Conservation (phyloP, 64 coral and sea anemone species). For the Platygyra sinensis region DNA sequence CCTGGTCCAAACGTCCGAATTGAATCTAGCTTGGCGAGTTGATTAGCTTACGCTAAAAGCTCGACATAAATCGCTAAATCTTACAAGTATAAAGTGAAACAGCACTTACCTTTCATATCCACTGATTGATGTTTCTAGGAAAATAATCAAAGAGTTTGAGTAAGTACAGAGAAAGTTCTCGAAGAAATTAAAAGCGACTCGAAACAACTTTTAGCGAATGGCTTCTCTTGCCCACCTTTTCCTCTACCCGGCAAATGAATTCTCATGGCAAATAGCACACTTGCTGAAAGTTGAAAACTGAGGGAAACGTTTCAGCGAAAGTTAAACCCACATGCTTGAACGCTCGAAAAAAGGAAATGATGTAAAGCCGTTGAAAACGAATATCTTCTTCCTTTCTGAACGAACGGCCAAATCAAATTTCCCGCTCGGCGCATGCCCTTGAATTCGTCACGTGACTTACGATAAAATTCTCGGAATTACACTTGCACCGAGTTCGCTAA, state of each 20-base stretch:
- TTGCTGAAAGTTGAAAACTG: not conserved
- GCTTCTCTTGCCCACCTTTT: not conserved
- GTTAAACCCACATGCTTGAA: not conserved
- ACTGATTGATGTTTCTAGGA: slow-evolving; percentile 1
- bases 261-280: not conserved
- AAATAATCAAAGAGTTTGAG: not conserved
- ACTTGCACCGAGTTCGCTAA: not conserved
- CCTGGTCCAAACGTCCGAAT: too few relatives aligned
- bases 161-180: not conserved
- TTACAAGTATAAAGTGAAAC: not conserved
- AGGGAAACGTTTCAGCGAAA: not conserved
- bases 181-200: not conserved
- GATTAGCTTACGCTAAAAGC: too few relatives aligned
- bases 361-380: not conserved
- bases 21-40: too few relatives aligned
- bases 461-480: not conserved
- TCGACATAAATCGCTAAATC: too few relatives aligned
- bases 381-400: not conserved
- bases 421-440: slow-evolving; percentile 25
- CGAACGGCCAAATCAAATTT: slow-evolving; percentile 46
- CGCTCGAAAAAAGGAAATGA: slow-evolving; percentile 10
- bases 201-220: too few relatives aligned
- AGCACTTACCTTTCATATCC: slow-evolving; percentile 43
- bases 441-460: slow-evolving; percentile 13
- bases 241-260: slow-evolving; percentile 31